Conservation (phyloP, 2,797 vertebrate species). For the Notolepis coatsorum region DNA sequence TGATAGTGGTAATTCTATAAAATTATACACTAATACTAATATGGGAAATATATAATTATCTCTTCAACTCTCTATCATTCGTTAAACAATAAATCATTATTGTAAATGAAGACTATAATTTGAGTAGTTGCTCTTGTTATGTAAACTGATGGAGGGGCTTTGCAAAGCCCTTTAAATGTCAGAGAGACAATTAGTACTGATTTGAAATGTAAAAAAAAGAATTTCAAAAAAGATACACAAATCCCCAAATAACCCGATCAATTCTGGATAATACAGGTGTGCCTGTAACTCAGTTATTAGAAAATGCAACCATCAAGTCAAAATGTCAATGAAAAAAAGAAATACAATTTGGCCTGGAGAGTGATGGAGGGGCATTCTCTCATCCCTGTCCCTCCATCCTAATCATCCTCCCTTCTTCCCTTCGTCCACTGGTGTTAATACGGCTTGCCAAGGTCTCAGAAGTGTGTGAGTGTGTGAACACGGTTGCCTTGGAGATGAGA, state of each 20-base stretch:
- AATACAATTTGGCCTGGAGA: constrained; percentile 39
- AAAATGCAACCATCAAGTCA: constrained; percentile 36
- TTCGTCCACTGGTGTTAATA: constrained; percentile 52
- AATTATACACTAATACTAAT: background rate
- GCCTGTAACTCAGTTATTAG: constrained; percentile 24
- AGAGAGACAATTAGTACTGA: background rate
- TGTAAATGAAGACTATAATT: background rate
- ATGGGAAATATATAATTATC: constrained; percentile 8
- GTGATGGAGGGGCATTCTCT: constrained; percentile 41
- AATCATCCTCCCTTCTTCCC: constrained; percentile 46
- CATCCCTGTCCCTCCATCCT: constrained; percentile 54
- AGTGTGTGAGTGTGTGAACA: constrained; percentile 64
- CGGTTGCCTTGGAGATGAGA: constrained; percentile 78
- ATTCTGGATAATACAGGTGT: constrained; percentile 7
- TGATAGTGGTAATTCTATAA: constrained; percentile 7
- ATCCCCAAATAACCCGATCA: constrained; percentile 2
- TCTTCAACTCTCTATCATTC: background rate
- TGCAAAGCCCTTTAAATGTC: background rate
- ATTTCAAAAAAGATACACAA: constrained; percentile 1
- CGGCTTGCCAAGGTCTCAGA: constrained; percentile 59
- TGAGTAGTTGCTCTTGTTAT: background rate
- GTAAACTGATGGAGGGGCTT: background rate
- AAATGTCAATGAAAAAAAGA: constrained; percentile 36
- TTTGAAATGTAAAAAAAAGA: constrained; percentile 5
- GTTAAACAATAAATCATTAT: background rate